Conservation (phyloP, 2,113 vertebrate genomes). For the Eurypyga helias region DNA sequence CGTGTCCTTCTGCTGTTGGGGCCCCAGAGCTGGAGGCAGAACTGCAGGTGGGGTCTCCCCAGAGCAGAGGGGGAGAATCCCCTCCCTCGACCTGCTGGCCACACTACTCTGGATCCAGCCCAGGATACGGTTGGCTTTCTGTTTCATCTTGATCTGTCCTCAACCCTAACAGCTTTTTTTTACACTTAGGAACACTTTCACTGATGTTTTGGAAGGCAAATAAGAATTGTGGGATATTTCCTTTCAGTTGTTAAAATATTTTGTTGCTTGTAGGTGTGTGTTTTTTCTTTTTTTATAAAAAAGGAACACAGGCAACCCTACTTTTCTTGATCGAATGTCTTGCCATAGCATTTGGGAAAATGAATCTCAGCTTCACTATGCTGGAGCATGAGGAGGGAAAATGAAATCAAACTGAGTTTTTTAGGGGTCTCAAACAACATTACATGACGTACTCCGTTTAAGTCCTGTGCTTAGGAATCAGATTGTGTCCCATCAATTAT, state of each 20-base stretch:
- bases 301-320: too few species aligned
- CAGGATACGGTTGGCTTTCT: too few species aligned
- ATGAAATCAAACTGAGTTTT: neutral
- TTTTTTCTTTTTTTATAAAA: neutral
- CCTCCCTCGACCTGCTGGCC: too few species aligned
- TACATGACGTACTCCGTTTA: neutral
- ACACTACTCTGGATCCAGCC: too few species aligned
- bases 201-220: neutral
- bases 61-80: too few species aligned
- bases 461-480: neutral
- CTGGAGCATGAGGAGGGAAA: neutral
- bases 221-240: neutral
- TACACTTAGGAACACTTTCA: neutral
- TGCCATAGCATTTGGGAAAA: neutral
- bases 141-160: neutral
- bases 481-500: neutral
- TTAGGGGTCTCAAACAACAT: neutral
- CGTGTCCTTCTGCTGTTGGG: too few species aligned
- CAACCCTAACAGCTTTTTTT: neutral
- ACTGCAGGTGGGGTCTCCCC: too few species aligned
- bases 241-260: neutral
- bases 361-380: neutral
- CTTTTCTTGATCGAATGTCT: neutral
- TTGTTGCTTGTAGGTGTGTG: neutral
- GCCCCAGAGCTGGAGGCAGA: too few species aligned